Conservation (phyloP, 2,888 invertebrate genomes). For the Cancer borealis region DNA sequence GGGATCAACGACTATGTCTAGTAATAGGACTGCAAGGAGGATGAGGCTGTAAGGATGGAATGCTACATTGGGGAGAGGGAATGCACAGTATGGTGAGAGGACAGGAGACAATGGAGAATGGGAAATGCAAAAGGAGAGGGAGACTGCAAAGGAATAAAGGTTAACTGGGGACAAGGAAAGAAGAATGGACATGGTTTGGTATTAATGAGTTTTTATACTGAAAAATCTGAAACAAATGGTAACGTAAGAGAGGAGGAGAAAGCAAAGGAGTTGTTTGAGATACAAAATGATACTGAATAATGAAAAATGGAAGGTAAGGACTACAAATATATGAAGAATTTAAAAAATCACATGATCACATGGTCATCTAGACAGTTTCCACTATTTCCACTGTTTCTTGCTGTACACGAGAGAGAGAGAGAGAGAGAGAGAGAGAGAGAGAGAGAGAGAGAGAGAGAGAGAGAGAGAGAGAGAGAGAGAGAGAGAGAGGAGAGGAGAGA, state of each 20-base stretch:
- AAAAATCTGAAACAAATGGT: neutral
- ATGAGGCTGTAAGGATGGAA: neutral
- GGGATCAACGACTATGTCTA: too few relatives aligned
- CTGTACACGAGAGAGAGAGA: neutral
- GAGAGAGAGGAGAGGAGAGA: neutral
- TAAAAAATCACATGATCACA: neutral
- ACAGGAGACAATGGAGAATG: neutral
- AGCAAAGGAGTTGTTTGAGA: neutral
- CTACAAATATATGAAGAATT: neutral
- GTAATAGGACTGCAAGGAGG: neutral
- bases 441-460: neutral
- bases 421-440: neutral
- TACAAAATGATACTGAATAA: neutral
- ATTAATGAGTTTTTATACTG: neutral
- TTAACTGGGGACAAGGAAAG: neutral
- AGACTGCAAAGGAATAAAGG: neutral
- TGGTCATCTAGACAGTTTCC: neutral
- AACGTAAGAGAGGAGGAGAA: neutral
- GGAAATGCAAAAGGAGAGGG: neutral
- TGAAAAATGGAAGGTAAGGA: neutral
- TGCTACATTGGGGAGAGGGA: neutral
- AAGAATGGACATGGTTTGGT: constrained; percentile 3
- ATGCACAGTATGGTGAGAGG: neutral
- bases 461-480: neutral
- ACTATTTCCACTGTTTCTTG: neutral